These are phyloP conservation scores for Folsomia candida DNA, from an alignment of 2,888 invertebrate genomes.

Conservation along the genomic window DNA sequence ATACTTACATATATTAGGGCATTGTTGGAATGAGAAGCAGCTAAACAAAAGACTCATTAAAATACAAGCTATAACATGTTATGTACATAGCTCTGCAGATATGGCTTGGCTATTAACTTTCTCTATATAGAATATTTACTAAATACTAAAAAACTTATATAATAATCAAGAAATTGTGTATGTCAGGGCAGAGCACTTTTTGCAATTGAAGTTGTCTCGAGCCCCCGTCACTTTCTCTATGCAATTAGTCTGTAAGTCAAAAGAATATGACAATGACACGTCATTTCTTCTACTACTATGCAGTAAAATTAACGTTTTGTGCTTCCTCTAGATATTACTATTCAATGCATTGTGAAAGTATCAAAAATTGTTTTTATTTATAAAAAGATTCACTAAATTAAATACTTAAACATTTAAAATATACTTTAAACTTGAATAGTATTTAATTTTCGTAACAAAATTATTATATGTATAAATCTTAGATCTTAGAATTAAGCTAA, in stretches of 20 bases:
- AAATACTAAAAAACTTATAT: neutral
- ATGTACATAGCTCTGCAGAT: neutral
- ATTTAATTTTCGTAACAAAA: neutral
- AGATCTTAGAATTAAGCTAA: neutral
- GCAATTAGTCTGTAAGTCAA: too few species aligned
- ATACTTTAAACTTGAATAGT: neutral
- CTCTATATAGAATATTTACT: too few species aligned
- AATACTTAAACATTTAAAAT: neutral
- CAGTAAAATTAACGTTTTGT: too few species aligned
- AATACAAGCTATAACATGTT: neutral
- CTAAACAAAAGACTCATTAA: slow-evolving; percentile 17
- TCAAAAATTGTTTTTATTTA: neutral
- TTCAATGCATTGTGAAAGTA: too few species aligned
- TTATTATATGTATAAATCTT: too few species aligned
- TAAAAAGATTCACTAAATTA: neutral
- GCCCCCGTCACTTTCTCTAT: neutral
- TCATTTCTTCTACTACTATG: too few species aligned
- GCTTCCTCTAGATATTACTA: too few species aligned
- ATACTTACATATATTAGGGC: too few species aligned
- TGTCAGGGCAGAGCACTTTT: neutral
- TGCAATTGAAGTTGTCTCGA: neutral
- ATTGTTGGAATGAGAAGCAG: slow-evolving; percentile 12
- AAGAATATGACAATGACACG: too few species aligned
- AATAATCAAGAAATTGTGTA: neutral
- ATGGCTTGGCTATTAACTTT: neutral